Conservation (phyloP, 2,888 invertebrate species). For the Erebia palarica region DNA sequence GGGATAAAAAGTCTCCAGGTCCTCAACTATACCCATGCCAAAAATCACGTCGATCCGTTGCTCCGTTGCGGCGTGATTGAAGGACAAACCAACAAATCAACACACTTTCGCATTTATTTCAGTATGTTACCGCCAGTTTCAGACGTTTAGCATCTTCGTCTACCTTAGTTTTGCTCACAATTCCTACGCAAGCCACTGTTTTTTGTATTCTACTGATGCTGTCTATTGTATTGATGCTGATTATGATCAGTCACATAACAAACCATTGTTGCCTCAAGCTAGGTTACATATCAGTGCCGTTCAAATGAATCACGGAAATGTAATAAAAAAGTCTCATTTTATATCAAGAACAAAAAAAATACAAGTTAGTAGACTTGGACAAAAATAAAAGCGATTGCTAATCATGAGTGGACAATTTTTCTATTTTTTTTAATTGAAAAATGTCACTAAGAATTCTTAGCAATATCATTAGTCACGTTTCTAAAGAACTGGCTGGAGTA, state of each 20-base stretch:
- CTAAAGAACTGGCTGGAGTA: slow-evolving; percentile 15
- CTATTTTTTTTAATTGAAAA: not conserved
- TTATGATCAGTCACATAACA: not conserved
- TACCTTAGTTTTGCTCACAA: too few relatives aligned
- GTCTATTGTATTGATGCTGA: not conserved
- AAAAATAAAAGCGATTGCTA: not conserved
- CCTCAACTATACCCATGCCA: too few relatives aligned
- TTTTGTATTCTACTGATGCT: not conserved
- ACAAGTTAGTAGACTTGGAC: not conserved
- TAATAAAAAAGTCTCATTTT: slow-evolving; percentile 10
- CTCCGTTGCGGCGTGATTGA: too few relatives aligned
- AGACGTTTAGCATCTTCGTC: too few relatives aligned
- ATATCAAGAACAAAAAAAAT: not conserved
- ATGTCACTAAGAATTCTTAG: slow-evolving; percentile 8
- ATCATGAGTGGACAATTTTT: slow-evolving; percentile 17
- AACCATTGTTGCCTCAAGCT: not conserved
- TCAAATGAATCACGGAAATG: slow-evolving; percentile 7
- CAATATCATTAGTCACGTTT: slow-evolving; percentile 19
- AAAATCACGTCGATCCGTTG: too few relatives aligned
- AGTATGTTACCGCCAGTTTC: too few relatives aligned
- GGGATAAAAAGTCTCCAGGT: too few relatives aligned
- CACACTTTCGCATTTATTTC: too few relatives aligned
- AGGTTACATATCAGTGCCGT: not conserved
- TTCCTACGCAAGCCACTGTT: not conserved
- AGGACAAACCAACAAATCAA: too few relatives aligned